phyloP scores from a whole-genome alignment of 2,797 vertebrate genomes.

The Mormyrus proboscirostris region DNA sequence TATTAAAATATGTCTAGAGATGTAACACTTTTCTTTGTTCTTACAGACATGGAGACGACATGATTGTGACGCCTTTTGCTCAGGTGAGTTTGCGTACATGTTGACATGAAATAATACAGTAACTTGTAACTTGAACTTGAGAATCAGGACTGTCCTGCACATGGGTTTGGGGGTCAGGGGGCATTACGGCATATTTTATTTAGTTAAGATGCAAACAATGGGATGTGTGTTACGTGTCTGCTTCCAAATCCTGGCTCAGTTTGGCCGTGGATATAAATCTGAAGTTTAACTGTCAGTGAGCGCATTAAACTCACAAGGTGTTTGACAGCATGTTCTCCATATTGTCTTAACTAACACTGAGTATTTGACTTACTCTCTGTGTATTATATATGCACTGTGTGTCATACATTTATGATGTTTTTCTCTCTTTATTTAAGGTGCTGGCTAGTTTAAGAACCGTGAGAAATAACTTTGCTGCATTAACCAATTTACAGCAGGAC shows the following conservation, averaged over 20 bases:
- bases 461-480: slow-evolving; percentile 95
- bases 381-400: not conserved
- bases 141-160: not conserved
- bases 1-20: not conserved
- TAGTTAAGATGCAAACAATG: not conserved
- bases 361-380: not conserved
- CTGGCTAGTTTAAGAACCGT: slow-evolving; percentile 75
- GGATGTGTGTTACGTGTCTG: not conserved
- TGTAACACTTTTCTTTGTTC: slow-evolving; percentile 37
- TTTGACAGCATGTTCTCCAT: not conserved
- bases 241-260: not conserved
- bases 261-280: not conserved
- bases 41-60: slow-evolving; percentile 97
- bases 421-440: slow-evolving; percentile 12
- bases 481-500: slow-evolving; percentile 95
- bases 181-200: not conserved
- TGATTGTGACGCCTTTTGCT: slow-evolving; percentile 99
- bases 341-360: not conserved
- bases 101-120: not conserved
- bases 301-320: not conserved
- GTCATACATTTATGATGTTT: not conserved
- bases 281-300: not conserved
- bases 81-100: slow-evolving; percentile 66
- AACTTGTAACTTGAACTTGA: not conserved
- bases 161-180: not conserved